Base-by-base conservation (phyloP, 1,140 invertebrate species). In the Drosophila kikkawai region DNA sequence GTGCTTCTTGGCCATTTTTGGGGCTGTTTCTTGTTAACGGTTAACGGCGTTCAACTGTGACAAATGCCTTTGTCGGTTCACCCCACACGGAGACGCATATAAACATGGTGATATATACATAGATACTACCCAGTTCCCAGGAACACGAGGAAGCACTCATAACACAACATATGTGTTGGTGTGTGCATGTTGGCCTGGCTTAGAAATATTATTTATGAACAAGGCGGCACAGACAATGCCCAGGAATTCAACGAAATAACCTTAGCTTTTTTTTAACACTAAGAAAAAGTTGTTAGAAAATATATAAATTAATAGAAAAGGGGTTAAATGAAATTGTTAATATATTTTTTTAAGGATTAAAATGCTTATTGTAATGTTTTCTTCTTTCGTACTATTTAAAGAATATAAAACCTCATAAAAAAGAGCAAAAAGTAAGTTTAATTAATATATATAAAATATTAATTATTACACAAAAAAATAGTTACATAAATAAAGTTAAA, bases 201-300 rank as follows among this genome's bases (percentile, higher is more conserved):
- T 88, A 87, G 77, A 84, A 87, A 80, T 80, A 87, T 87, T 87
- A 87, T 87, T 87, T 87, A 87, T 87, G 84, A 87, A 87, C 80
- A 83, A 88, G 76, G 63, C 65, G 79, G 75, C 67, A 86, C 83
- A 83, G 84, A 87, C 84, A 87, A 87, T 88, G 19, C 13, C 29
- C 44, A n/a, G 22, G 56, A n/a, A 58, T 58, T 48, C 57, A 36
- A 67, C 39, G 47, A 44, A 48, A 47, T 57, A 45, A n/a, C 47
- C 66, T 12, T 37, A 37, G 48, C 12, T 3, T n/a, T 19, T 29
- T 29, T 44, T 17, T 34, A n/a, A 36, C 67, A 53, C 60, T n/a
- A 9, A 17, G 17, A n/a, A 67, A 53, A 70, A 55, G 34, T 22
- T 6, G 4, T 22, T 0, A n/a, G 2, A n/a, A 26, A 11, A 48